Conservation (phyloP, 2,113 vertebrate genomes). For the Syngnathoides biaculeatus region DNA sequence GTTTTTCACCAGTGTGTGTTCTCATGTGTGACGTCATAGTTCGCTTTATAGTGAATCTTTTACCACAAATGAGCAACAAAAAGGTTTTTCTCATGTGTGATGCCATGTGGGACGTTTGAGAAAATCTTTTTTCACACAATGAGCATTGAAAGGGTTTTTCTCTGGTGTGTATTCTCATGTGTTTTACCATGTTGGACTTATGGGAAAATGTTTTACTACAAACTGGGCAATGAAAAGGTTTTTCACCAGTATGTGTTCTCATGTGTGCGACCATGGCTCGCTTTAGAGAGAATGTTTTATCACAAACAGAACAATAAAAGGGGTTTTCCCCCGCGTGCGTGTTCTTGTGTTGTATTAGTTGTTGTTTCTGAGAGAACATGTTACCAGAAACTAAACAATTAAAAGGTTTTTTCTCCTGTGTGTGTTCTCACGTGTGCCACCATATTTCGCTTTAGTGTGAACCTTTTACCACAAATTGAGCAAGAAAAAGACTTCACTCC, state of each 20-base stretch:
- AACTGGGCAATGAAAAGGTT: background rate
- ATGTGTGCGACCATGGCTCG: background rate
- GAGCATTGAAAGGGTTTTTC: background rate
- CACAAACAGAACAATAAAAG: background rate
- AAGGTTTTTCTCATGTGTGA: background rate
- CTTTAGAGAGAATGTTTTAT: background rate
- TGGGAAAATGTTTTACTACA: background rate
- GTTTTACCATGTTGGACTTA: constrained; percentile 1
- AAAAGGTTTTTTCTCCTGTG: background rate
- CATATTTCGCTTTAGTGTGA: background rate
- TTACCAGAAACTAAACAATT: background rate
- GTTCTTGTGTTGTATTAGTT: background rate
- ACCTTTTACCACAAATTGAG: background rate
- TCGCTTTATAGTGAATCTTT: background rate
- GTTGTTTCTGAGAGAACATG: background rate
- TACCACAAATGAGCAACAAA: background rate
- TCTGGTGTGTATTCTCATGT: background rate
- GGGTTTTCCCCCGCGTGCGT: background rate
- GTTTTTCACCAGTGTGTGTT: background rate
- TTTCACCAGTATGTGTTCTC: background rate
- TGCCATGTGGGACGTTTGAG: background rate
- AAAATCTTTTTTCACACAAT: background rate
- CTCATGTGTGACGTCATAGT: background rate
- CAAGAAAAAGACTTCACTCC: background rate
- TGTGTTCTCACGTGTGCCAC: background rate